Evolutionary conservation across 2,888 invertebrate species (phyloP).

Genomic region (Dermolepida albohirtum): DNA sequence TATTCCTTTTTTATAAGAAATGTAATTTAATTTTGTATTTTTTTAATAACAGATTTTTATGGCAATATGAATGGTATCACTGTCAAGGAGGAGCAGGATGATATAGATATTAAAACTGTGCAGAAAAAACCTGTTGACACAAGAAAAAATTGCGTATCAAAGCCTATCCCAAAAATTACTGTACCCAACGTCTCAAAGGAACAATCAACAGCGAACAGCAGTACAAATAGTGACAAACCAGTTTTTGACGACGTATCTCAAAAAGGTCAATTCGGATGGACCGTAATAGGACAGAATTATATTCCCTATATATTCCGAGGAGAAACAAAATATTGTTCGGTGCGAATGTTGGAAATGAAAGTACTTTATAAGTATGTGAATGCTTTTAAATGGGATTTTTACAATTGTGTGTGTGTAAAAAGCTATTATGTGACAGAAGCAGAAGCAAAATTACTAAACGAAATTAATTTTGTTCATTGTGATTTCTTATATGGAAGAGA

Average conservation of each 20-base stretch:
- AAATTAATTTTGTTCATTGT: conserved; percentile 93
- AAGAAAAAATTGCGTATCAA: conserved; percentile 14
- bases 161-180: conserved; percentile 14
- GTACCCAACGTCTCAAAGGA: not conserved
- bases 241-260: conserved; percentile 78
- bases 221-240: conserved; percentile 29
- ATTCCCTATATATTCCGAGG: conserved; percentile 91
- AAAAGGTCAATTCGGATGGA: conserved; percentile 91
- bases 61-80: conserved; percentile 37
- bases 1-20: not conserved
- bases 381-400: conserved; percentile 84
- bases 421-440: conserved; percentile 94
- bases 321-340: conserved; percentile 90
- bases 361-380: conserved; percentile 89
- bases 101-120: conserved; percentile 19
- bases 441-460: conserved; percentile 90
- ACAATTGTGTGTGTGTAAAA: conserved; percentile 90
- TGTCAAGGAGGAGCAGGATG: conserved; percentile 34
- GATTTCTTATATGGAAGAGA: conserved; percentile 91
- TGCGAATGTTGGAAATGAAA: conserved; percentile 93
- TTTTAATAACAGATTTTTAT: conserved; percentile 30
- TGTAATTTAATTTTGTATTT: not conserved
- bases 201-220: not conserved
- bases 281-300: conserved; percentile 84
- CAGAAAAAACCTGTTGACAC: conserved; percentile 15